These are phyloP conservation scores for Drosophila pseudoobscura DNA, from an alignment of 1,140 invertebrate genomes.

Conservation along the genomic window DNA sequence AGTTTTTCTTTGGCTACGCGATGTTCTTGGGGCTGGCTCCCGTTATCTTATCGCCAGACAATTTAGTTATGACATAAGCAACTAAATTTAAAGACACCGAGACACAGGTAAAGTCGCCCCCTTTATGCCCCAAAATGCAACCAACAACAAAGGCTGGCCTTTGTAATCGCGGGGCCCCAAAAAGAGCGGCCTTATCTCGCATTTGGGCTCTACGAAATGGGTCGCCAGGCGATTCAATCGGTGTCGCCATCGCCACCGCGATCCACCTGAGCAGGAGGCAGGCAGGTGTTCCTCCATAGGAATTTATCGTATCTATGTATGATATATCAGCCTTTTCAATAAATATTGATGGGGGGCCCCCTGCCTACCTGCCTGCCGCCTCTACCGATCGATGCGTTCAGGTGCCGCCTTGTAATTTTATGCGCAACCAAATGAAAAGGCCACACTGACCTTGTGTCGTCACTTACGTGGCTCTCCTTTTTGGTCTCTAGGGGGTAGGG, in stretches of 20 bases:
- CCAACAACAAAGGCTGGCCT: conserved; percentile 51
- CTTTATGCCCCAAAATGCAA: conserved; percentile 1
- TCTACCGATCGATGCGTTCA: conserved; percentile 2
- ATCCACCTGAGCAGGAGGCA: conserved; percentile 4
- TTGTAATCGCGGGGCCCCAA: conserved; percentile 35
- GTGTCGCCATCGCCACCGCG: conserved; percentile 9
- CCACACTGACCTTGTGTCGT: conserved; percentile 65
- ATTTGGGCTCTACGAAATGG: conserved; percentile 53
- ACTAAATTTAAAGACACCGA: conserved; percentile 70
- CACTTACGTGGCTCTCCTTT: conserved; percentile 42
- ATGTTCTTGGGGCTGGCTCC: conserved; percentile 25
- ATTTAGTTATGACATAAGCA: conserved; percentile 80
- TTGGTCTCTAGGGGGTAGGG: neutral
- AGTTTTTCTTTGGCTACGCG: conserved; percentile 62
- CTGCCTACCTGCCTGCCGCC: neutral
- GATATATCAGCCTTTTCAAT: conserved; percentile 61
- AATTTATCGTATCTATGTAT: conserved; percentile 47
- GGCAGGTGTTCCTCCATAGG: conserved; percentile 60
- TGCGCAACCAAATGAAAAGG: conserved; percentile 46
- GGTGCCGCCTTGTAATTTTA: conserved; percentile 54
- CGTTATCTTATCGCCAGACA: conserved; percentile 71
- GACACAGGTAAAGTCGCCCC: conserved; percentile 52
- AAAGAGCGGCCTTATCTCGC: conserved; percentile 38
- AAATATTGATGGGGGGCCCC: conserved; percentile 59
- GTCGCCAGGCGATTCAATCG: conserved; percentile 43